phyloP scores from a whole-genome alignment of 2,797 vertebrate species.

The Anguilla marmorata region DNA sequence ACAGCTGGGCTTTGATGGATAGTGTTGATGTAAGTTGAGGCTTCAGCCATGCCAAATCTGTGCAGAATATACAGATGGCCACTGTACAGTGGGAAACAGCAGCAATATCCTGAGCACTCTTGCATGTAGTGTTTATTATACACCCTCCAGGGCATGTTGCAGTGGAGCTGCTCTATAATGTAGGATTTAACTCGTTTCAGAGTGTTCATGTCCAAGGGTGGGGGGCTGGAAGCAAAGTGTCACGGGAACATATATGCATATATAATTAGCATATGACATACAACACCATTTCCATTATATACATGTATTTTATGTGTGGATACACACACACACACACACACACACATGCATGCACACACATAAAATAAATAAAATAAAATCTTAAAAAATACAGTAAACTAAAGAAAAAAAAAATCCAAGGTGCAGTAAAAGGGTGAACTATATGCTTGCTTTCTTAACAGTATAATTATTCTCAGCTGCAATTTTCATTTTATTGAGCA shows the following conservation, averaged over 20 bases:
- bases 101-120: constrained; percentile 36
- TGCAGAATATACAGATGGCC: constrained; percentile 36
- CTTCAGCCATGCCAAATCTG: not conserved
- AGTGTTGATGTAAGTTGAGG: not conserved
- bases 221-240: not conserved
- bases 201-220: constrained; percentile 27
- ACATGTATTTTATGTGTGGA: too few relatives aligned
- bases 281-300: not conserved
- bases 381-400: constrained; percentile 37
- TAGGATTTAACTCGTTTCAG: constrained; percentile 38
- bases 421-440: constrained; percentile 18
- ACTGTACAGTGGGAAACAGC: constrained; percentile 35
- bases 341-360: too few relatives aligned
- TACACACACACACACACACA: not conserved
- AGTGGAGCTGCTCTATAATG: constrained; percentile 21
- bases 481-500: constrained; percentile 62
- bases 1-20: constrained; percentile 4
- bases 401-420: constrained; percentile 7
- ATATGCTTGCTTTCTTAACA: constrained; percentile 29
- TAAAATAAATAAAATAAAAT: constrained; percentile 28
- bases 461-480: constrained; percentile 35
- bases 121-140: constrained; percentile 50
- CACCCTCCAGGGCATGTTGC: constrained; percentile 35
- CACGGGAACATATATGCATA: not conserved
- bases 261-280: not conserved